Conservation (phyloP, 2,797 vertebrate genomes). For the Novumbra hubbsi region DNA sequence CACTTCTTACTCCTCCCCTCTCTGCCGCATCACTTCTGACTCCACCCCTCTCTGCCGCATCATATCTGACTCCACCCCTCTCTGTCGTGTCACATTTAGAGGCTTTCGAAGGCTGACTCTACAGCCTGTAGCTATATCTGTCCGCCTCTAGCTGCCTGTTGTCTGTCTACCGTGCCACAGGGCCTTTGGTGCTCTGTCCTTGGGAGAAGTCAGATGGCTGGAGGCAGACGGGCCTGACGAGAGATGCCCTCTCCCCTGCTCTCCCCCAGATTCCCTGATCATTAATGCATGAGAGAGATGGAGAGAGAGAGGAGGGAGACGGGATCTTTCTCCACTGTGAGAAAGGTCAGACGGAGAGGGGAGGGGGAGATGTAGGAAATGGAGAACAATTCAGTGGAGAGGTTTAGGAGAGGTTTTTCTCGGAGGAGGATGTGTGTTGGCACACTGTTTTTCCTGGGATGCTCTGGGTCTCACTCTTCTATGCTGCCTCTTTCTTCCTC, state of each 20-base stretch:
- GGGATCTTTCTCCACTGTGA: constrained; percentile 74
- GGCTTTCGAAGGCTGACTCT: background rate
- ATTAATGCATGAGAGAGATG: constrained; percentile 79
- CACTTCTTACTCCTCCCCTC: no score
- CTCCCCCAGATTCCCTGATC: constrained; percentile 67
- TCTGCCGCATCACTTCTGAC: no score
- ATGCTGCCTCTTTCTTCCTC: background rate
- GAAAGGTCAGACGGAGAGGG: constrained; percentile 62
- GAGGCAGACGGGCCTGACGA: constrained; percentile 61
- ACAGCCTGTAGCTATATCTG: background rate
- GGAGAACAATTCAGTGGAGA: constrained; percentile 15
- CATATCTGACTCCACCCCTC: background rate
- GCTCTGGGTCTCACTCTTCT: background rate
- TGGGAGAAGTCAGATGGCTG: constrained; percentile 64
- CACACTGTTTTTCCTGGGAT: constrained; percentile 11
- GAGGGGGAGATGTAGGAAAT: constrained; percentile 17
- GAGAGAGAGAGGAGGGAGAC: constrained; percentile 53
- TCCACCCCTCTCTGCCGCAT: background rate
- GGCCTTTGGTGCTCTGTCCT: constrained; percentile 57
- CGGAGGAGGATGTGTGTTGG: background rate
- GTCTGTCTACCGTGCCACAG: constrained; percentile 50
- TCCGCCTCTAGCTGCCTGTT: constrained; percentile 42
- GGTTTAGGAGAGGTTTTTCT: constrained; percentile 15
- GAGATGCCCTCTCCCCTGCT: constrained; percentile 64
- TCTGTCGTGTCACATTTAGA: background rate